phyloP scores from a whole-genome alignment of 2,113 vertebrate species.

The Paralichthys olivaceus region DNA sequence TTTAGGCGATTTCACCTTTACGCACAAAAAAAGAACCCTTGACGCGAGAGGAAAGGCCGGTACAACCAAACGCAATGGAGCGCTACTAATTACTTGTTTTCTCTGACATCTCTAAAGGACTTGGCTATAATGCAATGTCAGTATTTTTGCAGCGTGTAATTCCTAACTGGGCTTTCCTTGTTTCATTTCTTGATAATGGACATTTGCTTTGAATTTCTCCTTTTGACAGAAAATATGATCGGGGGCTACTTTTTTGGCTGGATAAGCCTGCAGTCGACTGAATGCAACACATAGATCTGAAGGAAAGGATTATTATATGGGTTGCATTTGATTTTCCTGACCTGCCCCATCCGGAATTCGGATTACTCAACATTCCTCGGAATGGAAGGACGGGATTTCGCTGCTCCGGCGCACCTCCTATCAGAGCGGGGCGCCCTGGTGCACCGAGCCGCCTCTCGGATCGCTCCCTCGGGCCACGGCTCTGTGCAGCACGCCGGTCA shows the following conservation, averaged over 20 bases:
- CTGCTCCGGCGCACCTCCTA: slow-evolving; percentile 92
- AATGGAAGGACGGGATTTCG: slow-evolving; percentile 97
- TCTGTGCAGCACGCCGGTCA: slow-evolving; percentile 90
- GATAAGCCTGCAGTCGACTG: slow-evolving; percentile 78
- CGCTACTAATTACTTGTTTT: slow-evolving; percentile 50
- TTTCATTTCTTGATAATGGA: neutral
- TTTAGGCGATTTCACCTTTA: slow-evolving; percentile 1
- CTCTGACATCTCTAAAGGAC: slow-evolving; percentile 2
- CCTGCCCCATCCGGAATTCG: slow-evolving; percentile 76
- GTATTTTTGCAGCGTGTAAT: slow-evolving; percentile 30
- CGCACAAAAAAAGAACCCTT: slow-evolving; percentile 19
- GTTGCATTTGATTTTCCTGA: slow-evolving; percentile 80
- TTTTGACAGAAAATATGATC: slow-evolving; percentile 84
- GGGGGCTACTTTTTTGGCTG: slow-evolving; percentile 76
- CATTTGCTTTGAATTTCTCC: slow-evolving; percentile 49
- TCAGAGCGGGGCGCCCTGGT: slow-evolving; percentile 91
- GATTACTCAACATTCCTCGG: slow-evolving; percentile 80
- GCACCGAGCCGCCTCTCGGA: slow-evolving; percentile 90
- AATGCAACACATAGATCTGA: slow-evolving; percentile 80
- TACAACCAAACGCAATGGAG: slow-evolving; percentile 35
- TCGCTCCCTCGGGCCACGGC: slow-evolving; percentile 88
- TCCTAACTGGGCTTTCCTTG: slow-evolving; percentile 1
- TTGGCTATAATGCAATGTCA: slow-evolving; percentile 20
- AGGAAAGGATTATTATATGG: slow-evolving; percentile 84
- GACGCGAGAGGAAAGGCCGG: slow-evolving; percentile 1